A percentile compares a stretch with the other conserved stretches of the same genome.
phyloP scores from a whole-genome alignment of 2,888 invertebrate genomes.

The Panopea generosa region DNA sequence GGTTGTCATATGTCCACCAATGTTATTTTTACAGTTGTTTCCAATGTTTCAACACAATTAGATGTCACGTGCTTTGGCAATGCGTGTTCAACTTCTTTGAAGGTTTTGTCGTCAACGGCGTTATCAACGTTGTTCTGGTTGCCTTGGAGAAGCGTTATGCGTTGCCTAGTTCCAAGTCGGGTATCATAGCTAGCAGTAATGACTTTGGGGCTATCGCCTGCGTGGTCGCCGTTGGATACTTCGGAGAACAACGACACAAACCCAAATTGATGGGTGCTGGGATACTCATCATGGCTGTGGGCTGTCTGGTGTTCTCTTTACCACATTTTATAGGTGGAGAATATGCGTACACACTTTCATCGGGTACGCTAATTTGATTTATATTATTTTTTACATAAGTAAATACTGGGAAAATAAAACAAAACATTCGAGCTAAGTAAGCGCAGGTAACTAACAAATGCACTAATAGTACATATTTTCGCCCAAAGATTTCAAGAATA shows the following conservation, averaged over 20 bases:
- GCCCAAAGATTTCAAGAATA: too few species aligned
- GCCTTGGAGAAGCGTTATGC: conserved; percentile 71
- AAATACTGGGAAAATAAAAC: too few species aligned
- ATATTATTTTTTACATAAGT: background rate
- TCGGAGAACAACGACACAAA: conserved; percentile 67
- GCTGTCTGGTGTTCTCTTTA: conserved; percentile 68
- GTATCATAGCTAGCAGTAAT: conserved; percentile 68
- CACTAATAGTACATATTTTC: too few species aligned
- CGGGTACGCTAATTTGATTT: conserved; percentile 32
- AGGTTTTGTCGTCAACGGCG: conserved; percentile 72
- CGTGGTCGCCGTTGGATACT: conserved; percentile 62
- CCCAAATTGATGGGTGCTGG: conserved; percentile 66
- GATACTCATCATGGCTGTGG: conserved; percentile 65
- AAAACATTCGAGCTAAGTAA: too few species aligned
- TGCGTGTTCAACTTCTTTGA: conserved; percentile 69
- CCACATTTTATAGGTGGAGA: conserved; percentile 68
- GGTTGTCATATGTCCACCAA: too few species aligned
- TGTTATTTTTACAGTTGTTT: conserved; percentile 59
- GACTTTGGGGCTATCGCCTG: conserved; percentile 68
- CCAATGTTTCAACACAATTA: conserved; percentile 65
- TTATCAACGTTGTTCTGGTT: conserved; percentile 69
- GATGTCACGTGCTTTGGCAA: conserved; percentile 68
- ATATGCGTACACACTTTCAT: conserved; percentile 66
- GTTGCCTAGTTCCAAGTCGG: conserved; percentile 64
- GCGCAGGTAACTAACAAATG: too few species aligned